Evolutionary conservation across 1,140 invertebrate species (phyloP), one percentile per base, ranked within the genome.

Genomic region (Drosophila nikananu): DNA sequence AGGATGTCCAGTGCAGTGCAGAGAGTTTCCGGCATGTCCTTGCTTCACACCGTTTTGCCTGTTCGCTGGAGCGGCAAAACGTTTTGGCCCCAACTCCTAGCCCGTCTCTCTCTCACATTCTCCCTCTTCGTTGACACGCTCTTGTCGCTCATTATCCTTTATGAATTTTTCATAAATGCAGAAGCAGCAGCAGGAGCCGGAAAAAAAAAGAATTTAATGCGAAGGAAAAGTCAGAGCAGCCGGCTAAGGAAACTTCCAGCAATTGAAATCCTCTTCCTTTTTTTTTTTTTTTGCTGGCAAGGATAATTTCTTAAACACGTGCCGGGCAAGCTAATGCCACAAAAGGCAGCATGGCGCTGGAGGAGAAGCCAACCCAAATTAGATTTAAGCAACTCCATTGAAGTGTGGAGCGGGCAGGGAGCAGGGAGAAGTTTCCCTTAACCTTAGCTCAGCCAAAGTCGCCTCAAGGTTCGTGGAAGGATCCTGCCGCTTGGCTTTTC

Each of bases 101-200:
- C 54, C 48, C 21, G 13, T 48, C 44, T 8, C 41, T 46, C 9
- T 7, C 9, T 3, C 39, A 8, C 17, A n/a, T 39, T 35, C 54
- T 21, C 54, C 44, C 35, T 42, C 30, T 51, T 58, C 61, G 74
- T 81, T 90, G 86, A 89, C 86, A 90, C 86, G 86, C 86, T 87
- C 81, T 86, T 81, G 72, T 90, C 86, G 86, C 86, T 90, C 86
- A 90, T 90, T 90, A 90, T 90, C 79, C 86, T 90, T 86, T 90
- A 90, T 90, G 86, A 90, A 90, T 90, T 90, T 90, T 90, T 90
- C 86, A 90, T 90, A 90, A 74, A 79, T 89, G 84, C 77, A 86
- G 51, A 49, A 68, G 48, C 58, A 66, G 59, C 76, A 48, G 46
- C 46, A 15, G 65, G 25, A 78, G 67, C 57, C 19, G 39, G 63